Percentiles rank a stretch among this genome's conserved stretches.
phyloP scores from a whole-genome alignment of 2,113 vertebrate species.

The Zeus faber region DNA sequence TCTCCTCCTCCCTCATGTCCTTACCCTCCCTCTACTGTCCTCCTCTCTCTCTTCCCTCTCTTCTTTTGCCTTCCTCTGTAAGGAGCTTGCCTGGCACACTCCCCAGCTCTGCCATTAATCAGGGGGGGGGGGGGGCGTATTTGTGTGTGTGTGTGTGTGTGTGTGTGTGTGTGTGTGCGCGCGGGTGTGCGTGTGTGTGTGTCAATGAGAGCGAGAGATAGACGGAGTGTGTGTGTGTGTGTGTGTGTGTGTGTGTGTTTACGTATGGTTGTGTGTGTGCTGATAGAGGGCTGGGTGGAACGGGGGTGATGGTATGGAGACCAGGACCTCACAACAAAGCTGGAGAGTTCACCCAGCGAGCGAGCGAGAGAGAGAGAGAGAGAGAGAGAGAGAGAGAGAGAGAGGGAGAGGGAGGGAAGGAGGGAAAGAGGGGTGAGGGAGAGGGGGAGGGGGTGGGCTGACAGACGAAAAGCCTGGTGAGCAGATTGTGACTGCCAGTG shows the following conservation, averaged over 20 bases:
- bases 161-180: conserved; percentile 17
- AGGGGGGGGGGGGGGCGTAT: conserved; percentile 65
- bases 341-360: conserved; percentile 77
- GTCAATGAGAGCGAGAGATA: too few species aligned
- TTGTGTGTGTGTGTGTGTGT: conserved; percentile 40
- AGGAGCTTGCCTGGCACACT: conserved; percentile 66
- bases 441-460: conserved; percentile 60
- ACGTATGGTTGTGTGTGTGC: conserved; percentile 48
- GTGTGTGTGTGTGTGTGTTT: conserved; percentile 21
- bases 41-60: conserved; percentile 20
- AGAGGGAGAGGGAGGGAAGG: conserved; percentile 42
- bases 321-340: conserved; percentile 76
- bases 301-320: conserved; percentile 70
- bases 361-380: conserved; percentile 52
- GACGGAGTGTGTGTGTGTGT: conserved; percentile 10
- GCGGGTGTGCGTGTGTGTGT: conserved; percentile 14
- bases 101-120: conserved; percentile 77
- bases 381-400: conserved; percentile 69
- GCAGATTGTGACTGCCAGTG: conserved; percentile 70
- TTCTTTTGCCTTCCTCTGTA: conserved; percentile 43
- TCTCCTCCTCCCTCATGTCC: conserved; percentile 24
- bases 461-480: conserved; percentile 71
- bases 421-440: too few species aligned
- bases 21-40: conserved; percentile 1
- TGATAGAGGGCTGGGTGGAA: conserved; percentile 67